Conservation (phyloP, 2,113 vertebrate species). For the Jaculus jaculus region DNA sequence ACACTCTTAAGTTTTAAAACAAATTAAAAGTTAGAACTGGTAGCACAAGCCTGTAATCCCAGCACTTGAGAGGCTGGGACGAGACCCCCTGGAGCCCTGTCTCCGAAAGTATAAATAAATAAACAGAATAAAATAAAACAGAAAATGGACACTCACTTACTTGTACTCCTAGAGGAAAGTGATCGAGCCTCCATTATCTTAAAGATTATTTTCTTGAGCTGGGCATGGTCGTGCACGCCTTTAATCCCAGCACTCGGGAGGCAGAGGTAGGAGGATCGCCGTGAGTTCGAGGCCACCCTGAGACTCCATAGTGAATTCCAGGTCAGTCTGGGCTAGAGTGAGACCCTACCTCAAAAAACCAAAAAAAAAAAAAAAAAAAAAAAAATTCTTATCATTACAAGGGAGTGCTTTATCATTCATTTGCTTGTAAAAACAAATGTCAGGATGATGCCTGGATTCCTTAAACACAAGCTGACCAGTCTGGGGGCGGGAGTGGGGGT, state of each 20-base stretch:
- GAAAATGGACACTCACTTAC: no score
- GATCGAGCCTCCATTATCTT: neutral
- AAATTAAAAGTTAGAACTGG: neutral
- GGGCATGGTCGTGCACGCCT: no score
- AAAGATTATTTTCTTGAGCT: neutral
- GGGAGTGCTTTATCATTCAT: neutral
- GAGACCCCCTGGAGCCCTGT: neutral
- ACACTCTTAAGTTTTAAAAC: neutral
- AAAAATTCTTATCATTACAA: no score
- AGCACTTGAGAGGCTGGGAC: neutral
- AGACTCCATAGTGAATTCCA: no score
- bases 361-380: no score
- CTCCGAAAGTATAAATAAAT: neutral
- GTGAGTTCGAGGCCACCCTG: no score
- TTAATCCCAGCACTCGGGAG: no score
- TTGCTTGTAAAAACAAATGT: neutral
- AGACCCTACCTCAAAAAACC: no score
- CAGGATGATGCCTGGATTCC: neutral
- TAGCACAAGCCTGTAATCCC: neutral
- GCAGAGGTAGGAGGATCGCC: no score
- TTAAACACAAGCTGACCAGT: neutral
- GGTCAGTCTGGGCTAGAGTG: no score
- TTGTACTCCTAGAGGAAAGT: neutral
- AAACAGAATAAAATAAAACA: neutral
- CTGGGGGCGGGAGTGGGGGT: accelerated